Conservation (phyloP, 2,113 vertebrate species). For the Pseudorasbora parva region DNA sequence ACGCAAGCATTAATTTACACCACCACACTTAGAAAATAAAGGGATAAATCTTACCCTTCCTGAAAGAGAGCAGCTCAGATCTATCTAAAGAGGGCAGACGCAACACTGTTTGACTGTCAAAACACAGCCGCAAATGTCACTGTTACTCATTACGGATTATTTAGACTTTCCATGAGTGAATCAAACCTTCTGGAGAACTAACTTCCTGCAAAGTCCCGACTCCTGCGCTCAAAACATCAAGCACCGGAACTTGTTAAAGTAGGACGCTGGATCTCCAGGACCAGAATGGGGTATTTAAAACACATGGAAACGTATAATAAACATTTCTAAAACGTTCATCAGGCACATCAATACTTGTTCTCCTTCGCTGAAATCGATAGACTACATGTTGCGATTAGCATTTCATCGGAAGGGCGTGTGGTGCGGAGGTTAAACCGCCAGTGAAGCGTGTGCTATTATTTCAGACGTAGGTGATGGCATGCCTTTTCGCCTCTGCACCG, state of each 20-base stretch:
- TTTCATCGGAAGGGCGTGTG: background rate
- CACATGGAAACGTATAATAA: conserved; percentile 58
- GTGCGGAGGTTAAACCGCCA: background rate
- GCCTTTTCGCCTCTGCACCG: background rate
- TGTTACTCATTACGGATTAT: conserved; percentile 66
- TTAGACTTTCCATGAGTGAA: conserved; percentile 60
- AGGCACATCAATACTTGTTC: conserved; percentile 82
- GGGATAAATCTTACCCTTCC: conserved; percentile 62
- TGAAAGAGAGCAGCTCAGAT: conserved; percentile 56
- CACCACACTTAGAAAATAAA: conserved; percentile 58
- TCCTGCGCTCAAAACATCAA: background rate
- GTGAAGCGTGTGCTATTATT: conserved; percentile 20
- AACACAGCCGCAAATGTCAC: conserved; percentile 74
- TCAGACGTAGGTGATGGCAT: background rate
- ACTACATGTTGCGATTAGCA: conserved; percentile 42
- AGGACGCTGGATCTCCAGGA: background rate
- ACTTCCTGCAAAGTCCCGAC: conserved; percentile 63
- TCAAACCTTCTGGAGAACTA: conserved; percentile 72
- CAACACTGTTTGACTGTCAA: conserved; percentile 82
- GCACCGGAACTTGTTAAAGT: background rate
- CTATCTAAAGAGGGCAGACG: conserved; percentile 65
- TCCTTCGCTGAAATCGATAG: conserved; percentile 67
- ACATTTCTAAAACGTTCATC: conserved; percentile 67
- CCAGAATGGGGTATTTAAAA: conserved; percentile 55
- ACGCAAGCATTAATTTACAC: conserved; percentile 79